Evolutionary conservation across 2,888 invertebrate genomes (phyloP).

Genomic region (Thysanoteuthis rhombus): DNA sequence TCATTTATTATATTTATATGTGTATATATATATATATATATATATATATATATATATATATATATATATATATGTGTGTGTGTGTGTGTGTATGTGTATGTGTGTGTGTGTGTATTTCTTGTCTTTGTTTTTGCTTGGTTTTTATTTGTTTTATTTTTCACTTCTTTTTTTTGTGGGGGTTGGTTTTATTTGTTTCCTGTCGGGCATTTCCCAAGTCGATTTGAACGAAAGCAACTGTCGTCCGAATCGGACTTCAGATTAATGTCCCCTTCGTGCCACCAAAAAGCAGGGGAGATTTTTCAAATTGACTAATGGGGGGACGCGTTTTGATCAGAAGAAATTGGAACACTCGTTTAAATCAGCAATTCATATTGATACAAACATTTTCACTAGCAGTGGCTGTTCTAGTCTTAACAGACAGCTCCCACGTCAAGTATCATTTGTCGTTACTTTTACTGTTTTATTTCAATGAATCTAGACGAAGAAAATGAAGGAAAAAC

Average conservation of each 20-base stretch:
- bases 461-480: neutral
- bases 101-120: neutral
- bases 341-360: neutral
- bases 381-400: neutral
- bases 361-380: neutral
- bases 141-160: neutral
- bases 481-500: neutral
- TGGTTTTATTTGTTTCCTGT: neutral
- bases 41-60: slow-evolving; percentile 14
- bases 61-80: slow-evolving; percentile 17
- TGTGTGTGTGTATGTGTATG: neutral
- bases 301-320: neutral
- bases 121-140: neutral
- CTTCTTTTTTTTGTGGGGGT: neutral
- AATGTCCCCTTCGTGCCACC: neutral
- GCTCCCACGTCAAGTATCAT: no score
- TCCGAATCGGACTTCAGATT: neutral
- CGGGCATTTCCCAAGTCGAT: neutral
- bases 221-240: neutral
- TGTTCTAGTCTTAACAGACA: no score
- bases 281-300: neutral
- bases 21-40: neutral
- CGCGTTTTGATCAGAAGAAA: neutral
- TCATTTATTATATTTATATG: neutral
- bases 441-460: neutral